Evolutionary conservation across 2,113 vertebrate species (phyloP).

Genomic region (Mesitornis unicolor): DNA sequence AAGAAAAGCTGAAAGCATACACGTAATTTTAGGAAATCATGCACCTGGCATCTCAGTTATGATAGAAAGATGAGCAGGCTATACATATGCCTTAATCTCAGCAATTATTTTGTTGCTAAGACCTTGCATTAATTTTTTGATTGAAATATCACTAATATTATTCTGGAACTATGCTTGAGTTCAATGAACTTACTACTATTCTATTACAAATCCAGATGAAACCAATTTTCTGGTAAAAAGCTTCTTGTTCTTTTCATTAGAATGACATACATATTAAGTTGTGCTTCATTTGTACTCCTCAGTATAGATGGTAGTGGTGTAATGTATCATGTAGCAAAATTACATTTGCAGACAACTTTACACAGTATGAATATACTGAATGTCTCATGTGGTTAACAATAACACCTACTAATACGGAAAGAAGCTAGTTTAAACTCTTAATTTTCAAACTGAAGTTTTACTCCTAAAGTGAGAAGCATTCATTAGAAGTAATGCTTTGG

Average conservation of each 20-base stretch:
- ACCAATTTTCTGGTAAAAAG: constrained; percentile 75
- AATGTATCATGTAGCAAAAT: constrained; percentile 59
- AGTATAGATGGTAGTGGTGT: constrained; percentile 44
- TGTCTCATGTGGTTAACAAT: constrained; percentile 48
- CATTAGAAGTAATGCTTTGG: constrained; percentile 12
- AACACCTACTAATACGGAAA: constrained; percentile 38
- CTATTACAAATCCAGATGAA: constrained; percentile 74
- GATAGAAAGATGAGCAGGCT: constrained; percentile 20
- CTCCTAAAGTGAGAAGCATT: not conserved
- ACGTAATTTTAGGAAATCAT: not conserved
- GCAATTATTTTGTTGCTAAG: constrained; percentile 44
- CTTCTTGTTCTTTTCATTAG: constrained; percentile 72
- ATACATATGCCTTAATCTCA: constrained; percentile 14
- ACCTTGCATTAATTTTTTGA: constrained; percentile 45
- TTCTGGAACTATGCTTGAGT: constrained; percentile 49
- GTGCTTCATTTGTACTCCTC: constrained; percentile 66
- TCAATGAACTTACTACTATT: constrained; percentile 60
- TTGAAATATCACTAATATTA: constrained; percentile 68
- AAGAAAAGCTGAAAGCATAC: not conserved
- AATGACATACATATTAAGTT: constrained; percentile 65
- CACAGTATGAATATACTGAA: not conserved
- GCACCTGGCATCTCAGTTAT: not conserved
- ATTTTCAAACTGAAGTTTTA: constrained; percentile 29
- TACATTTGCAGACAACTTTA: constrained; percentile 65
- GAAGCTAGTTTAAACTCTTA: constrained; percentile 14